These are phyloP conservation scores for Pogonognathellus flavescens DNA, from an alignment of 1,140 invertebrate species.

Conservation along the genomic window DNA sequence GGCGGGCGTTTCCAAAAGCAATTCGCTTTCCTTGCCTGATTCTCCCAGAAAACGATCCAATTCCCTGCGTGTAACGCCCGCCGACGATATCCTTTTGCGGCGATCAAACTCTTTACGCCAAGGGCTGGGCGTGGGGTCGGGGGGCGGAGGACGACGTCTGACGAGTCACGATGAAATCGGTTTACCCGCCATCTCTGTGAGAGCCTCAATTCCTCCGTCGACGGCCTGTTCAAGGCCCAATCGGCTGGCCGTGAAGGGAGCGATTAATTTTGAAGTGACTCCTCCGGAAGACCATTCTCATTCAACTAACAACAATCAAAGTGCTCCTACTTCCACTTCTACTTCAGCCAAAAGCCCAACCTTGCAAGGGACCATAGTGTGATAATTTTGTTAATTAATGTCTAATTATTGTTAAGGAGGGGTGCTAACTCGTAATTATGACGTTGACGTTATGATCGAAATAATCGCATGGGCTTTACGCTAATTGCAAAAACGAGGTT, in stretches of 20 bases:
- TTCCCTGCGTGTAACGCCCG: conserved; percentile 79
- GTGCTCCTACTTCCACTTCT: conserved; percentile 72
- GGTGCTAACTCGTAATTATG: no score
- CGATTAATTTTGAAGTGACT: conserved; percentile 86
- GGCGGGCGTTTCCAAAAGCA: conserved; percentile 78
- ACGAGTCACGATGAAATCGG: conserved; percentile 86
- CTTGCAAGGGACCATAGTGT: conserved; percentile 90
- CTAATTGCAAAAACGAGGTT: no score
- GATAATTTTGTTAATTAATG: conserved; percentile 70
- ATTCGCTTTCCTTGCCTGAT: conserved; percentile 88
- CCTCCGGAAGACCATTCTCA: conserved; percentile 81
- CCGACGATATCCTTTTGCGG: conserved; percentile 85
- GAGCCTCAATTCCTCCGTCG: conserved; percentile 55
- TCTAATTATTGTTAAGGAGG: no score
- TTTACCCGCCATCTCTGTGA: conserved; percentile 74
- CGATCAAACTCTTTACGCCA: conserved; percentile 87
- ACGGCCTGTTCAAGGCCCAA: conserved; percentile 50
- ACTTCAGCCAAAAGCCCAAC: conserved; percentile 77
- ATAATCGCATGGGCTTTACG: no score
- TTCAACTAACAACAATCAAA: no score
- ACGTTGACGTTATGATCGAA: no score
- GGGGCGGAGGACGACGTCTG: conserved; percentile 74
- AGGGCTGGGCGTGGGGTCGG: conserved; percentile 72
- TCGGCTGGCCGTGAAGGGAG: conserved; percentile 86
- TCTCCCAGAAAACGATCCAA: conserved; percentile 88